Evolutionary conservation across 1,140 invertebrate genomes (phyloP).

Genomic region (Anthonomus grandis): DNA sequence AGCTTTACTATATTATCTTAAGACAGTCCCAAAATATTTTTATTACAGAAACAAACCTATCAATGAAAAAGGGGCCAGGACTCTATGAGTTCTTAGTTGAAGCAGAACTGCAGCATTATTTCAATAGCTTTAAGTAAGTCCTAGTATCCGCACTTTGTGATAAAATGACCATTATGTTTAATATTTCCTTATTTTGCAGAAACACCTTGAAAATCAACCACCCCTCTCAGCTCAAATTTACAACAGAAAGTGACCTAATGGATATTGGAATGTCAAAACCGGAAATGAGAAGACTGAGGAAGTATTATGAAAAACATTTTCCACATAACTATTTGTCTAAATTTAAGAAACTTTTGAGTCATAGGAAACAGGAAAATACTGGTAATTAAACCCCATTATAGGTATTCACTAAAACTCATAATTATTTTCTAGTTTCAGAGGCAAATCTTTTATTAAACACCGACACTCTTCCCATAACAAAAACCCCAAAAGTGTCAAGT

Average conservation of each 20-base stretch:
- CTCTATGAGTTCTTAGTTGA: slow-evolving; percentile 88
- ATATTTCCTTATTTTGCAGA: slow-evolving; percentile 44
- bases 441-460: slow-evolving; percentile 32
- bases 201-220: slow-evolving; percentile 75
- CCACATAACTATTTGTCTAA: slow-evolving; percentile 90
- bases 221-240: slow-evolving; percentile 95
- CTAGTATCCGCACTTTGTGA: not conserved
- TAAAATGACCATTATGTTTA: not conserved
- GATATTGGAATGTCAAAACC: slow-evolving; percentile 94
- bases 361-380: slow-evolving; percentile 59
- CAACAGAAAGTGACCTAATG: slow-evolving; percentile 85
- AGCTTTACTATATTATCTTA: too few relatives aligned
- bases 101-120: slow-evolving; percentile 88
- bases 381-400: slow-evolving; percentile 4
- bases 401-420: slow-evolving; percentile 1
- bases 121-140: slow-evolving; percentile 60
- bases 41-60: too few relatives aligned
- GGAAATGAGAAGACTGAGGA: slow-evolving; percentile 88
- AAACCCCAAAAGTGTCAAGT: slow-evolving; percentile 63
- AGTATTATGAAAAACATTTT: slow-evolving; percentile 90
- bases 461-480: slow-evolving; percentile 37
- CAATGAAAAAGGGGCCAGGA: slow-evolving; percentile 59
- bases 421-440: slow-evolving; percentile 38
- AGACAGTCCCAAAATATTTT: too few relatives aligned
- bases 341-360: slow-evolving; percentile 72